These are phyloP conservation scores for Sciurus vulgaris DNA, from an alignment of 2,797 vertebrate genomes.

Conservation along the genomic window DNA sequence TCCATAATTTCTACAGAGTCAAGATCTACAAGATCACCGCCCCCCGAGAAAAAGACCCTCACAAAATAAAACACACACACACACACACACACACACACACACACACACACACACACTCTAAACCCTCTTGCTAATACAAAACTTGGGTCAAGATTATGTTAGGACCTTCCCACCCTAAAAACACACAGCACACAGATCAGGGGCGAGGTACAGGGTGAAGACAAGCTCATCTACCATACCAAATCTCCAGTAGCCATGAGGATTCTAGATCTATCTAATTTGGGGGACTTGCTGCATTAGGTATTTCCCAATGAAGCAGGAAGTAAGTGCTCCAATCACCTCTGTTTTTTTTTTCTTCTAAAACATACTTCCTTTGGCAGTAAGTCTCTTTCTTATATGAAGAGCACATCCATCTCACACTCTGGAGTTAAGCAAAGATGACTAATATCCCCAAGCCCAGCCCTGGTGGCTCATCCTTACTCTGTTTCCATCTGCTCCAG, in stretches of 20 bases:
- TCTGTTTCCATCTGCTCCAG: rapidly evolving
- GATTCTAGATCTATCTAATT: not conserved
- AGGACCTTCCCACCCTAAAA: not conserved
- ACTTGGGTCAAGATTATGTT: not conserved
- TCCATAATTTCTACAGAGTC: not conserved
- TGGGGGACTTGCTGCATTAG: not conserved
- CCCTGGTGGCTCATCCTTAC: not conserved
- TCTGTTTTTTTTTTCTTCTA: not conserved
- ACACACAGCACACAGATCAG: not conserved
- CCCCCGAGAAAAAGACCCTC: not conserved
- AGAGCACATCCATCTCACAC: not conserved
- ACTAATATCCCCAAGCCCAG: not conserved
- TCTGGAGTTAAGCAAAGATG: not conserved
- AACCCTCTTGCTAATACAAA: not conserved
- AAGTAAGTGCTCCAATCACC: not conserved
- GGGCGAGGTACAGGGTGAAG: not conserved
- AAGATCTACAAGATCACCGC: not conserved
- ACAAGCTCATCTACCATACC: not conserved
- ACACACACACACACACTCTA: not conserved
- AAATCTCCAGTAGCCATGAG: not conserved
- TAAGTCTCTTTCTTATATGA: not conserved
- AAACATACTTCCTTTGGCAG: not conserved
- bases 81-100: not conserved
- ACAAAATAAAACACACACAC: not conserved
- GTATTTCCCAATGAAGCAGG: not conserved